Evolutionary conservation across 2,797 vertebrate species (phyloP).

Genomic region (Chloroceryle amazona): DNA sequence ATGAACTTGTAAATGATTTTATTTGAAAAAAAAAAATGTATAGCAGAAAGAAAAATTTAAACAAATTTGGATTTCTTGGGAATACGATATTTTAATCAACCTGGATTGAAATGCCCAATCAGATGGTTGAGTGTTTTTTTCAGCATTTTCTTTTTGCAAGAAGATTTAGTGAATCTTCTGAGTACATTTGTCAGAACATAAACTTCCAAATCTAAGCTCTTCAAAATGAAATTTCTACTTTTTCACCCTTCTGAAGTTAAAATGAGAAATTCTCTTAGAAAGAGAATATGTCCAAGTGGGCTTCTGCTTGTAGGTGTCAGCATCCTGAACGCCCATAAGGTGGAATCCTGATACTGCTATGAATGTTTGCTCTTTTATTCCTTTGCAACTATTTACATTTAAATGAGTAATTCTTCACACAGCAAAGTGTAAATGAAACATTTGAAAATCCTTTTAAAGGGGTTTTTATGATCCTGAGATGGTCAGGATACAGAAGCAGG

Average conservation of each 20-base stretch:
- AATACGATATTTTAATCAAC: not conserved
- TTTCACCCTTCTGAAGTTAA: not conserved
- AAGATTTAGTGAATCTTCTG: not conserved
- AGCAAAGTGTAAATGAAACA: not conserved
- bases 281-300: not conserved
- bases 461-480: not conserved
- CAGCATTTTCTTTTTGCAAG: not conserved
- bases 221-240: not conserved
- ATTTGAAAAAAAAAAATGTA: not conserved
- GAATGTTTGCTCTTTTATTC: not conserved
- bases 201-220: not conserved
- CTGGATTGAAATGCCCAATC: not conserved
- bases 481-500: not conserved
- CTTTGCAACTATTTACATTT: not conserved
- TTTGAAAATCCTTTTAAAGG: not conserved
- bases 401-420: not conserved
- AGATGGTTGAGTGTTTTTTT: not conserved
- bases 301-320: not conserved
- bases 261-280: not conserved
- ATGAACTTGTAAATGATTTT: not conserved
- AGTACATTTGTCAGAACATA: not conserved
- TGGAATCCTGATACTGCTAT: not conserved
- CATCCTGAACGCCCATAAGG: not conserved
- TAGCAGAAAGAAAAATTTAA: not conserved
- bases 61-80: not conserved